These are phyloP conservation scores for Hyperoplus lanceolatus DNA, from an alignment of 2,797 vertebrate genomes.

Conservation along the genomic window DNA sequence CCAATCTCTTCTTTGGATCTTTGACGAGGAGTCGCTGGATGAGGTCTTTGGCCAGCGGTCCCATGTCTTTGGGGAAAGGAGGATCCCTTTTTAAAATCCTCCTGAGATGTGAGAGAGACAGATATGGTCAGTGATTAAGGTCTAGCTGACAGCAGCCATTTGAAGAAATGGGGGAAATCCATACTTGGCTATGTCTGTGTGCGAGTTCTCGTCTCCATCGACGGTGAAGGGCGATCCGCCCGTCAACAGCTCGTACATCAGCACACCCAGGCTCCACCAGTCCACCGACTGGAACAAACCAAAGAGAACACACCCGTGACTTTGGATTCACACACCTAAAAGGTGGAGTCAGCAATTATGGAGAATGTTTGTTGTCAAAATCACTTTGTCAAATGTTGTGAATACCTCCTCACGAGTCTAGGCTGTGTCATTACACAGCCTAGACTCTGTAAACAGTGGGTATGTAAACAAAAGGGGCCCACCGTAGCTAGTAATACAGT, in stretches of 20 bases:
- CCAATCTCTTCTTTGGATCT: conserved; percentile 95
- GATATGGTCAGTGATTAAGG: conserved; percentile 36
- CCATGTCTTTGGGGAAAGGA: conserved; percentile 95
- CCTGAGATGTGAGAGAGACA: conserved; percentile 81
- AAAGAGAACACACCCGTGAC: conserved; percentile 34
- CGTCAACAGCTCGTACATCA: conserved; percentile 98
- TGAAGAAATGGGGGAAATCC: conserved; percentile 41
- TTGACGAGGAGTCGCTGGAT: conserved; percentile 94
- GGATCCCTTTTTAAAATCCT: conserved; percentile 98
- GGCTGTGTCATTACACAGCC: too few species aligned
- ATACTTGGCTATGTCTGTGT: conserved; percentile 98
- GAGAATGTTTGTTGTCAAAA: too few species aligned
- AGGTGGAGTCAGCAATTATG: too few species aligned
- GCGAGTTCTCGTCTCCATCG: conserved; percentile 96
- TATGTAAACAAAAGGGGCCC: too few species aligned
- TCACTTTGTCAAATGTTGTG: too few species aligned
- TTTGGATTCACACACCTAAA: conserved; percentile 24
- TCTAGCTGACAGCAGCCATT: not conserved
- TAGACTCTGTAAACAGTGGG: too few species aligned
- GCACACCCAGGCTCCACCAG: conserved; percentile 99
- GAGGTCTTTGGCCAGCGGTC: conserved; percentile 92
- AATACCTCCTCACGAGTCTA: too few species aligned
- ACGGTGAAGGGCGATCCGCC: conserved; percentile 98
- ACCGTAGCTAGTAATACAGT: too few species aligned
- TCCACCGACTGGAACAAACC: conserved; percentile 92